phyloP scores from a whole-genome alignment of 2,113 vertebrate species.

The Carettochelys insculpta region DNA sequence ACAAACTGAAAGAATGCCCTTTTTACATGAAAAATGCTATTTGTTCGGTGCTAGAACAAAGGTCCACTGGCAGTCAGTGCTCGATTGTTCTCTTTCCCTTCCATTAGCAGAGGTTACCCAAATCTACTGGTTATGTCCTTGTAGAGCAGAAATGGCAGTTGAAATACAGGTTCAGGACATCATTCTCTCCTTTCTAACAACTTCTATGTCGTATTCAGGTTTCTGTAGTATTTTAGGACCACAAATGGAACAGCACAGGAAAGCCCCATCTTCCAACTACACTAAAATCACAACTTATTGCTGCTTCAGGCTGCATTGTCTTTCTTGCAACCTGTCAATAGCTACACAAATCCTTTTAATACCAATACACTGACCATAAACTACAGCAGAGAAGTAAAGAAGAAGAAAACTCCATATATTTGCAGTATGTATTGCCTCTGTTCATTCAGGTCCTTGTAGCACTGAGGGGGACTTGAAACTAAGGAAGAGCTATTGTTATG shows the following conservation, averaged over 20 bases:
- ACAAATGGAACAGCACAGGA: too few relatives aligned
- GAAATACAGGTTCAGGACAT: not conserved
- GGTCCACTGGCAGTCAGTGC: not conserved
- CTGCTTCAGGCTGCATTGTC: too few relatives aligned
- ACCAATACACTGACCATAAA: rapidly evolving
- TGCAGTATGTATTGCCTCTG: too few relatives aligned
- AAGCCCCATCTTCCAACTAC: too few relatives aligned
- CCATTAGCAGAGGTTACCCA: not conserved
- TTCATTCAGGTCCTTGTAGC: too few relatives aligned
- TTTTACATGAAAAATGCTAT: not conserved
- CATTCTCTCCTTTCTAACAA: not conserved
- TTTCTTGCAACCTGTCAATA: too few relatives aligned
- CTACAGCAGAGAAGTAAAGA: not conserved
- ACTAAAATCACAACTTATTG: too few relatives aligned
- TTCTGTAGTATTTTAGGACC: too few relatives aligned
- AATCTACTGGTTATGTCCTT: not conserved
- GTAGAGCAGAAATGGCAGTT: not conserved
- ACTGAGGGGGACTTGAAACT: too few relatives aligned
- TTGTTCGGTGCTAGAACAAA: not conserved
- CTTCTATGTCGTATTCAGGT: too few relatives aligned
- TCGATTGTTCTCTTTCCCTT: not conserved
- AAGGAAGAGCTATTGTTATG: too few relatives aligned
- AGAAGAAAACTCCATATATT: not conserved
- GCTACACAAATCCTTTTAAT: too few relatives aligned
- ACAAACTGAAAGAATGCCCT: not conserved